Conservation (phyloP, 2,113 vertebrate species). For the Cebidichthys violaceus region DNA sequence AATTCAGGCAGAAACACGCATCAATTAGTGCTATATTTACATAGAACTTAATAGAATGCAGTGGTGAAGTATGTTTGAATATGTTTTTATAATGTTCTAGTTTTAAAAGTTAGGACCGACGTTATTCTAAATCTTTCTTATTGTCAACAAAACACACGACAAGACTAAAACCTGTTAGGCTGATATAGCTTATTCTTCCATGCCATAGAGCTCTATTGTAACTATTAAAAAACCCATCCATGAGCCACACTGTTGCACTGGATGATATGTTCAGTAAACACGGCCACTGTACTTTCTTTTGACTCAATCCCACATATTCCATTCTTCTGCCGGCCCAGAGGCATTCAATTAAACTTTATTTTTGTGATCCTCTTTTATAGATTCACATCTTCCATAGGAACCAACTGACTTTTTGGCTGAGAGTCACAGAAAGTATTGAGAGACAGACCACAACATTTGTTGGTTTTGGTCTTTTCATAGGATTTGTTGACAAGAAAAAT, state of each 20-base stretch:
- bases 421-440: neutral
- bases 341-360: neutral
- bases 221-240: neutral
- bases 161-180: neutral
- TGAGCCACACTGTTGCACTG: neutral
- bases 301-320: neutral
- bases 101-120: neutral
- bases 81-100: neutral
- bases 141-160: neutral
- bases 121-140: neutral
- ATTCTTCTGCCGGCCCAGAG: neutral
- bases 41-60: neutral
- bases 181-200: neutral
- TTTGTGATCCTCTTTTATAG: neutral
- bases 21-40: slow-evolving; percentile 4
- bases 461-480: neutral
- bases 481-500: slow-evolving; percentile 1
- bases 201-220: neutral
- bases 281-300: neutral
- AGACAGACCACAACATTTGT: neutral
- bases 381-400: neutral
- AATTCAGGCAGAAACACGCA: neutral
- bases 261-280: neutral
- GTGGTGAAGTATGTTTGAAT: neutral
- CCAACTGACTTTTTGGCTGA: neutral